Evolutionary conservation across 2,113 vertebrate genomes (phyloP).

Genomic region (Lophotis ruficrista): DNA sequence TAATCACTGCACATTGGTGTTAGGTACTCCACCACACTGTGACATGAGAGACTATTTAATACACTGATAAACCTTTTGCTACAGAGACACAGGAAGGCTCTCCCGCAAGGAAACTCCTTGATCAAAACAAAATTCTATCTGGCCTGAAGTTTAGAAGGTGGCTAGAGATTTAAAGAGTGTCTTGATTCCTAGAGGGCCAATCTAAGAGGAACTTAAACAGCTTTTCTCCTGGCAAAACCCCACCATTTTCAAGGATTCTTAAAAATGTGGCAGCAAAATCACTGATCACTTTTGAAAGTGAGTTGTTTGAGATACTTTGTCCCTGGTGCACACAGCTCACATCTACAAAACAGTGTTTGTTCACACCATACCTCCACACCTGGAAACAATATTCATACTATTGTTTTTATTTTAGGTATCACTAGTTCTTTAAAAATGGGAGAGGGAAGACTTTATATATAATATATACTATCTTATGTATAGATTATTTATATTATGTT

Average conservation of each 20-base stretch:
- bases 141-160: not conserved
- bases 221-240: not conserved
- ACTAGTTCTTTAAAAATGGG: not conserved
- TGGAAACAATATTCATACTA: not conserved
- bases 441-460: not conserved
- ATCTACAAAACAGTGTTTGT: not conserved
- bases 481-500: not conserved
- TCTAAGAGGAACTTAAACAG: not conserved
- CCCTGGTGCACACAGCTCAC: not conserved
- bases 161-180: not conserved
- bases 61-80: rapidly evolving
- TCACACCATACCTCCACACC: not conserved
- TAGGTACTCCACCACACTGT: rapidly evolving
- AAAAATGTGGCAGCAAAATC: not conserved
- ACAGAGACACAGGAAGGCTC: not conserved
- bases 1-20: not conserved
- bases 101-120: not conserved
- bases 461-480: not conserved
- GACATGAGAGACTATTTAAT: not conserved
- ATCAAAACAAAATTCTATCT: not conserved
- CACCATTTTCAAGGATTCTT: not conserved
- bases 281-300: not conserved
- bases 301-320: not conserved
- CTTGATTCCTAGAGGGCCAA: not conserved
- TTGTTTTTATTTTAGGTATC: not conserved